Base-by-base conservation (phyloP, 2,888 invertebrate genomes). In the Athalia rosae region DNA sequence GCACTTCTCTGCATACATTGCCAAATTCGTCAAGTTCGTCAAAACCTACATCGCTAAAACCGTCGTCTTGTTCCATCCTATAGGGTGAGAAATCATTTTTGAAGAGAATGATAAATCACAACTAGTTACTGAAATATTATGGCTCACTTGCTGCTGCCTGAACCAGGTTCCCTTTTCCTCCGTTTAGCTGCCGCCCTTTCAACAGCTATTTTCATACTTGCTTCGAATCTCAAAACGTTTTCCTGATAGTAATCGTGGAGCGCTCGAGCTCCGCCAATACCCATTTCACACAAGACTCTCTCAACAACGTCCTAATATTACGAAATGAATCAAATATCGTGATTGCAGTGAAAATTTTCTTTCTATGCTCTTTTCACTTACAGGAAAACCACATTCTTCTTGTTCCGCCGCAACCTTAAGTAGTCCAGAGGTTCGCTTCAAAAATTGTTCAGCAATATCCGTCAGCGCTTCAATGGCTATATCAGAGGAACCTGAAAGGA, bases 201-300 rank as follows among this genome's bases (percentile, higher is more conserved):
- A 5, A 88, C 87, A 76, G 87, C 83, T 43, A 78, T 79, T 77
- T 82, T 88, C 77, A 87, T 83, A 74, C 86, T 86, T 77, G 84
- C 82, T 73, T 89, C 89, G 61, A 85, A 86, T 78, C 84, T 85
- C 4, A 89, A 77, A 78, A 90, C 79, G 66, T 85, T 86, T 71
- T 89, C 88, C 82, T 93, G 92, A 84, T 94, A 94, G 87, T 92
- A 94, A 82, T 92, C 91, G 81, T 93, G 91, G 15, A 94, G 84
- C 4, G 90, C 91, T 64, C 89, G 88, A 5, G 93, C 89, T 41
- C 93, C 93, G 53, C 93, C 94, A 50, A 93, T 85, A 1, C 93
- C 93, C 82, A 92, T 91, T 87, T 94, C 93, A 67, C 91, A 89
- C 63, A 93, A 90, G 15, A 93, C 92, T 84, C 92, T 91, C 83